phyloP scores from a whole-genome alignment of 1,140 invertebrate species.

The Eupristina koningsbergeri region DNA sequence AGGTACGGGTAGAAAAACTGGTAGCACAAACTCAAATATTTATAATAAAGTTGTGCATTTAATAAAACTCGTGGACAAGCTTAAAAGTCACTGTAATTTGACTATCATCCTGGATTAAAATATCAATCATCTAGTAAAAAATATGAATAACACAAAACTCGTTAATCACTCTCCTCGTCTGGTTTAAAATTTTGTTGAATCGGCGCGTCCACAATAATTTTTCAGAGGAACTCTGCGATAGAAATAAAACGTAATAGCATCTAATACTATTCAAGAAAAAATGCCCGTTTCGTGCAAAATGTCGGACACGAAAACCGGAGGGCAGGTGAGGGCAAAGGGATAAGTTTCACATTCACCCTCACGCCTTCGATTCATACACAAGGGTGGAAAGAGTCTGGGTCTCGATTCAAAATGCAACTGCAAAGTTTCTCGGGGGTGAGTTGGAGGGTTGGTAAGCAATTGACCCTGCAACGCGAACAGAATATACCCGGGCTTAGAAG shows the following conservation, averaged over 20 bases:
- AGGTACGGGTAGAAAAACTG: too few species aligned
- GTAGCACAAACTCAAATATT: too few species aligned
- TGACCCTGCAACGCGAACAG: constrained; percentile 64
- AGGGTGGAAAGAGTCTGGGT: neutral
- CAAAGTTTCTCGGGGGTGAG: neutral
- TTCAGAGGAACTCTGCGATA: neutral
- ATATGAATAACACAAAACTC: neutral
- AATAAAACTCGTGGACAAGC: neutral
- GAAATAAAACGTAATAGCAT: constrained; percentile 10
- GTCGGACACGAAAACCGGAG: neutral
- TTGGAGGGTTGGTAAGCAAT: constrained; percentile 50
- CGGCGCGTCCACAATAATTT: neutral
- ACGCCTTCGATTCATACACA: neutral
- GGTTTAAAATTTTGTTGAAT: neutral
- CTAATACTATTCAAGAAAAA: neutral
- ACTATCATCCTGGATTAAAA: neutral
- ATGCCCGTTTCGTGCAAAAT: neutral
- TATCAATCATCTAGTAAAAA: neutral
- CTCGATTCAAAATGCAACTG: constrained; percentile 22
- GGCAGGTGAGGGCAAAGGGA: neutral
- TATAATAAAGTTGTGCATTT: neutral
- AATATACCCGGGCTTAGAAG: constrained; percentile 52
- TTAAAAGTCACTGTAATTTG: neutral
- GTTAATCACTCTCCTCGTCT: neutral
- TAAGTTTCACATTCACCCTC: too few species aligned